Evolutionary conservation across 2,888 invertebrate genomes (phyloP).

Genomic region (Chaetogeoica ovagalla): DNA sequence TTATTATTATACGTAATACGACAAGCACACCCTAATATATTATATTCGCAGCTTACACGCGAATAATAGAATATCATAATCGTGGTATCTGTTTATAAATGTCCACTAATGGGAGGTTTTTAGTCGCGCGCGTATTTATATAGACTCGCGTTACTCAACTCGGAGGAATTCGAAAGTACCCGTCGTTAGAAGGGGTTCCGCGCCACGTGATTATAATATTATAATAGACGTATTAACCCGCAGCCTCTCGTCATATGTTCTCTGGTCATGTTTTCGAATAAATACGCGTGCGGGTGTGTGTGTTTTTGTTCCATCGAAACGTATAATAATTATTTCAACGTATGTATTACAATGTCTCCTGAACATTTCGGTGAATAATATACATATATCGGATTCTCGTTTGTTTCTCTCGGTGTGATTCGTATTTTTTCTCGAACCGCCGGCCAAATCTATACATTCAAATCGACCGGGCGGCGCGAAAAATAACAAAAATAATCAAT

Average conservation of each 20-base stretch:
- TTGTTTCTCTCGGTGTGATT: too few species aligned
- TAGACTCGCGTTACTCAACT: constrained; percentile 28
- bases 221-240: constrained; percentile 22
- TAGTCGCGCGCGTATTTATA: neutral
- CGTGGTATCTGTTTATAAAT: constrained; percentile 42
- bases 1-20: neutral
- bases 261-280: neutral
- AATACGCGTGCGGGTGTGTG: too few species aligned
- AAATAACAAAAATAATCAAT: too few species aligned
- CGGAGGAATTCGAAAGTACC: constrained; percentile 47
- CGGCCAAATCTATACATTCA: too few species aligned
- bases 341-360: too few species aligned
- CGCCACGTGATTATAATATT: constrained; percentile 4
- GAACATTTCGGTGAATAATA: too few species aligned
- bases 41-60: too few species aligned
- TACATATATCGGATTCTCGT: too few species aligned
- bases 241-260: constrained; percentile 1
- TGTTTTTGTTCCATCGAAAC: too few species aligned
- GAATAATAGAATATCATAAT: constrained; percentile 33
- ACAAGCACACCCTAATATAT: constrained; percentile 15
- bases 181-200: constrained; percentile 42
- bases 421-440: too few species aligned
- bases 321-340: too few species aligned
- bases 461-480: too few species aligned
- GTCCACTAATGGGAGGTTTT: constrained; percentile 44